Base-by-base conservation (phyloP, 2,888 invertebrate genomes). In the Eilema griseolum region DNA sequence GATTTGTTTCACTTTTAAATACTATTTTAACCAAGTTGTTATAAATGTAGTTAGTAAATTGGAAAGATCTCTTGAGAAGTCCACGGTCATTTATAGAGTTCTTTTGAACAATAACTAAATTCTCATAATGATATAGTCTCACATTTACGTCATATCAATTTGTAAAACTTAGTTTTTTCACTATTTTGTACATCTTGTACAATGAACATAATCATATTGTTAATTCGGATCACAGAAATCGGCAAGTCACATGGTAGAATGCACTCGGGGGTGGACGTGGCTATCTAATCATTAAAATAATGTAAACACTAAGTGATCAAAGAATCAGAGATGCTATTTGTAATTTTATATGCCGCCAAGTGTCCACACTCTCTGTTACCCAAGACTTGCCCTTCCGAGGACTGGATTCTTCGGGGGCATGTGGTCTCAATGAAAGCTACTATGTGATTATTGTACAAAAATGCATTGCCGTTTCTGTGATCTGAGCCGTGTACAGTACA, bases 11-110 rank as follows among this genome's bases (percentile, higher is more conserved):
- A 91, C 92, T 94, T 93, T 92, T 90, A 89, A 90, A 91, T 91
- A 93, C 90, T 94, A 93, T 95, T 94, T 93, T 94, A 95, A 94
- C 91, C 93, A 91, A 89, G 93, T 94, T 94, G 93, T 94, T 94
- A 92, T 93, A 91, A 92, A 91, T 88, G 92, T 95, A 95, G 94
- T 89, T 94, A 94, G 93, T 92, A 90, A 93, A 94, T 89, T 92
- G 90, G 93, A 93, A 92, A 91, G 92, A 88, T 91, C 89, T 93
- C 93, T 93, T 90, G 86, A 85, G 90, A 93, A 91, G 94, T 94
- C 94, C 94, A 93, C 91, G 89, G 89, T 92, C 92, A 90, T 92
- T 87, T 92, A 88, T 92, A 93, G 86, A 88, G 94, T 94, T 94
- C 94, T 94, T 94, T 94, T 94, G 94, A 94, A 94, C 94, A 90